Evolutionary conservation across 2,888 invertebrate genomes (phyloP), one percentile per base, ranked within the genome.

Genomic region (Xiphydria camelus): DNA sequence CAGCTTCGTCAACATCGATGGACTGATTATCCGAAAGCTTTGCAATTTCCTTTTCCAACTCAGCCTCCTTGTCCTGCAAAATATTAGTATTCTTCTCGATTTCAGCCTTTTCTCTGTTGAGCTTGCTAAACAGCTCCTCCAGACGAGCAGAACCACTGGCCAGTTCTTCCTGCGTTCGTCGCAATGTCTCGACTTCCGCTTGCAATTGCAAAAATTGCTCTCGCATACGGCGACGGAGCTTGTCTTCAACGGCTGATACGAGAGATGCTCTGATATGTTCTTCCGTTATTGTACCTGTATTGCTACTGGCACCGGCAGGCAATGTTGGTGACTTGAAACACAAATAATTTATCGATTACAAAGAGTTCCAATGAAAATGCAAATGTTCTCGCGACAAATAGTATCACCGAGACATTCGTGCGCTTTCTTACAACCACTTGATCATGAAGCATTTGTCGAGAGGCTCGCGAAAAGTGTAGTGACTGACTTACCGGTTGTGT

Each of bases 191-290:
- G 56, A 94, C 80, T 76, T 96, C 95, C 4, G 94, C 95, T 77
- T 93, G 91, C 51, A 89, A 86, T 71, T 94, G 94, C 61, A 90
- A 90, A 51, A 91, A 89, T 64, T 91, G 89, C 67, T 98, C 97
- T 61, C 88, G 87, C 59, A 98, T 83, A 53, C 91, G 83, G 50
- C 94, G 79, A 61, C 89, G 83, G 55, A 99, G 76, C 77, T 95
- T 96, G 72, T 99, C 97, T 76, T 96, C 94, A 1, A 98, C 91
- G 17, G 97, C 98, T 44, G 95, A 94, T 12, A 96, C 77, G 15
- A 99, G 79, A 1, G 97, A 98, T 18, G 91, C 93, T 68, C 91
- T 86, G 52, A 99, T 92, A 71, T 97, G 95, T 70, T 96, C 94
- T 63, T 96, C 94, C 35, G 94, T 90, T 45, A 95, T 94, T n/a